phyloP scores from a whole-genome alignment of 2,113 vertebrate genomes.

The Clarias macrocephalus region DNA sequence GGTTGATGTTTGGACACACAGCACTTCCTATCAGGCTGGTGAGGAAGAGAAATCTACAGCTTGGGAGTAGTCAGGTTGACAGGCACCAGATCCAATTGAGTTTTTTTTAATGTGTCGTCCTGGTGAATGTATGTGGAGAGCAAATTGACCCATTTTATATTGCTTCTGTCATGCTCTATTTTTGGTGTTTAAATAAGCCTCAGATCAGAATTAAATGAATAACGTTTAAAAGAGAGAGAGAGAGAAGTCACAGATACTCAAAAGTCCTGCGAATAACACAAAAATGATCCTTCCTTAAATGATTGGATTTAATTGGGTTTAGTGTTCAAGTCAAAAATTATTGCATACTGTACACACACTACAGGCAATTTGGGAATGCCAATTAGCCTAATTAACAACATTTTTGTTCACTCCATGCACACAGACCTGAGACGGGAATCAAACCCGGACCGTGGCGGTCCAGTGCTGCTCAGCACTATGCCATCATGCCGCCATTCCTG shows the following conservation, averaged over 20 bases:
- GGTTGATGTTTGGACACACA: conserved; percentile 8
- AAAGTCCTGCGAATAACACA: not conserved
- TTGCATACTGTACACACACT: not conserved
- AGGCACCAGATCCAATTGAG: not conserved
- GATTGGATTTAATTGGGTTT: not conserved
- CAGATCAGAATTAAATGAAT: not conserved
- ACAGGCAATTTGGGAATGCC: too few relatives aligned
- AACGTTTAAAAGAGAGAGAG: not conserved
- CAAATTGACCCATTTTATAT: conserved; percentile 17
- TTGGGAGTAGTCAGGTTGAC: not conserved
- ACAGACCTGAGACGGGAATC: too few relatives aligned
- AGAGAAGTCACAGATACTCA: not conserved
- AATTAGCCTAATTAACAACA: too few relatives aligned
- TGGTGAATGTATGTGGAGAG: not conserved
- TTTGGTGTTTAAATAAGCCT: not conserved
- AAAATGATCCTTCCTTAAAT: not conserved
- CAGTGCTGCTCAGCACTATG: too few relatives aligned
- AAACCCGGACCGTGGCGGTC: too few relatives aligned
- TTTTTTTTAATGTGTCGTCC: not conserved
- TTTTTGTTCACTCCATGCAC: too few relatives aligned
- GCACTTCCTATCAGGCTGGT: not conserved
- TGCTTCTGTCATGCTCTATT: not conserved
- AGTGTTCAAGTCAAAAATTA: not conserved
- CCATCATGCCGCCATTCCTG: too few relatives aligned
- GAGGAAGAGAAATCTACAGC: not conserved